Conservation (phyloP, 2,113 vertebrate species). For the Trinectes maculatus region DNA sequence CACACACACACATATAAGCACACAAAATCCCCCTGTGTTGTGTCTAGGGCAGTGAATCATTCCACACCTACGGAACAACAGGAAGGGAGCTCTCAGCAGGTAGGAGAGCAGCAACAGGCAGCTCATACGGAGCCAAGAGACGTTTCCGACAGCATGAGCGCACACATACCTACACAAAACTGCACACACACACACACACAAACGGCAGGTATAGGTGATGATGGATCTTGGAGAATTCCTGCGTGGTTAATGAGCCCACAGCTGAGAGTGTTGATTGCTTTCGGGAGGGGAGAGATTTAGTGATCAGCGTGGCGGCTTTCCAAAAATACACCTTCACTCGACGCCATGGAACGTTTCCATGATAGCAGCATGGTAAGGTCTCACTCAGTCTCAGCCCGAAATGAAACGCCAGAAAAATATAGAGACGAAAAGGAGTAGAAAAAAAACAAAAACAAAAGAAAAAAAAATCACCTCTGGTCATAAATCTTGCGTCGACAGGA, state of each 20-base stretch:
- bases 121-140: conserved; percentile 26
- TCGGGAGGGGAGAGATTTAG: conserved; percentile 29
- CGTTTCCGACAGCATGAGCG: conserved; percentile 3
- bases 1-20: conserved; percentile 1
- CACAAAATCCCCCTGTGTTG: conserved; percentile 15
- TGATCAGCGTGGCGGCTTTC: conserved; percentile 19
- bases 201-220: conserved; percentile 30
- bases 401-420: too few species aligned
- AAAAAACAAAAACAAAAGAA: not conserved
- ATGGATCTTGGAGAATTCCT: conserved; percentile 32
- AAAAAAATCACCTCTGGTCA: not conserved
- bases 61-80: conserved; percentile 44
- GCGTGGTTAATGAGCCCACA: conserved; percentile 44
- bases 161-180: not conserved
- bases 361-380: not conserved
- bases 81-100: conserved; percentile 52
- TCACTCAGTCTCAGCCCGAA: not conserved
- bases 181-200: not conserved
- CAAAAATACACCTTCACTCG: conserved; percentile 10
- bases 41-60: conserved; percentile 56
- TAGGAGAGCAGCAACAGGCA: conserved; percentile 30
- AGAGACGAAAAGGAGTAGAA: not conserved
- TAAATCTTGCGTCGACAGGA: not conserved
- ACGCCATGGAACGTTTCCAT: conserved; percentile 18
- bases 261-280: conserved; percentile 44